Percentiles rank a stretch among this genome's conserved stretches.
phyloP scores from a whole-genome alignment of 2,888 invertebrate genomes.

The Drosophila recens region DNA sequence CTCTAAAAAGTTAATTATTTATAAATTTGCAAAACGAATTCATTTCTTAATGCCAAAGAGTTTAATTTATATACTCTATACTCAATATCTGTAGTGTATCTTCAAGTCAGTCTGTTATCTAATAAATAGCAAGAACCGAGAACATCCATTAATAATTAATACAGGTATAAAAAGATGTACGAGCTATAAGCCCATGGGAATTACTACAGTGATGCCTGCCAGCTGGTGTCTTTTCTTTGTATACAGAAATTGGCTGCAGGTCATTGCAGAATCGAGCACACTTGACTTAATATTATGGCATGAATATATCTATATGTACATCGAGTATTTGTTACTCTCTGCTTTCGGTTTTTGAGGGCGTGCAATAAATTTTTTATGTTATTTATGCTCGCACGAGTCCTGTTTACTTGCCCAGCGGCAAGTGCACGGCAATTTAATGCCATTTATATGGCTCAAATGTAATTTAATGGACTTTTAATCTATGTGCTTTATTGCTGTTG shows the following conservation, averaged over 20 bases:
- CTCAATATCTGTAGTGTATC: neutral
- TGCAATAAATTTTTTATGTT: conserved; percentile 71
- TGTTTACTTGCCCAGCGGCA: conserved; percentile 51
- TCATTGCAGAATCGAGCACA: conserved; percentile 43
- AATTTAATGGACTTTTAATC: conserved; percentile 79
- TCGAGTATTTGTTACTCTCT: conserved; percentile 27
- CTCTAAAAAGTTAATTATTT: conserved; percentile 14
- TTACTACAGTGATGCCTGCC: conserved; percentile 9
- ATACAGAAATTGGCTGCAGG: conserved; percentile 32
- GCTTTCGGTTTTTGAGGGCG: conserved; percentile 30
- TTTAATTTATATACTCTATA: neutral
- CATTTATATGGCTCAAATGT: conserved; percentile 67
- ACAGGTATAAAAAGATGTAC: conserved; percentile 29
- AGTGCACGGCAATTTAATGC: conserved; percentile 60
- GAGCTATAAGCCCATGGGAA: conserved; percentile 5
- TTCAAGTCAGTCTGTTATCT: neutral
- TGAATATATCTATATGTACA: conserved; percentile 16
- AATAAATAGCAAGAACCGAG: conserved; percentile 33
- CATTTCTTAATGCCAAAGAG: conserved; percentile 24
- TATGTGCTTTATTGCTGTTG: conserved; percentile 56
- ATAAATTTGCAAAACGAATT: conserved; percentile 34
- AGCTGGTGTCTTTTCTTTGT: neutral
- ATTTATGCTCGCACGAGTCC: conserved; percentile 57
- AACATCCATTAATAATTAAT: conserved; percentile 51
- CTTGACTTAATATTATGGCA: conserved; percentile 12